Conservation (phyloP, 2,888 invertebrate species). For the Agrotis exclamationis region DNA sequence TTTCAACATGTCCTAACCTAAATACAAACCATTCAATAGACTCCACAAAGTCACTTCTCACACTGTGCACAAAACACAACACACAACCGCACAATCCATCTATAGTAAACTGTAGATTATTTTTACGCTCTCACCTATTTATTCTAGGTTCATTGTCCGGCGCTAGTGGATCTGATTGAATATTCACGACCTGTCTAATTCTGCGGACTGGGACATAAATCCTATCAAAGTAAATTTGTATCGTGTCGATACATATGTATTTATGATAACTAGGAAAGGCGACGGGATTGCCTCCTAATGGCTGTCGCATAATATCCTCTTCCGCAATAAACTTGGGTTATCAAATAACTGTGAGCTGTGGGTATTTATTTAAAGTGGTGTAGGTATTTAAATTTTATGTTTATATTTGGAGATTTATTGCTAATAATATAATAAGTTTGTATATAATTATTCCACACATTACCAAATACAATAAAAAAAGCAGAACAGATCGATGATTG, state of each 20-base stretch:
- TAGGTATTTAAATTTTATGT: neutral
- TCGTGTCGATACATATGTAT: constrained; percentile 62
- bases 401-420: neutral
- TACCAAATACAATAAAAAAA: neutral
- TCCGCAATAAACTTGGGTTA: constrained; percentile 29
- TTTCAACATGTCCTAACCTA: neutral
- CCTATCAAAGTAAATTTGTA: constrained; percentile 58
- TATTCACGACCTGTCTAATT: constrained; percentile 62
- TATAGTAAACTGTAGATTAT: constrained; percentile 24
- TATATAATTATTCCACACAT: neutral
- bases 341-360: constrained; percentile 28
- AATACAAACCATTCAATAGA: neutral
- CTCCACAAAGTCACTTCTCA: no score
- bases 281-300: constrained; percentile 45
- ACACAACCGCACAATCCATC: constrained; percentile 1
- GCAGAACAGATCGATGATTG: neutral
- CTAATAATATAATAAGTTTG: neutral
- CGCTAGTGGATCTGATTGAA: constrained; percentile 54
- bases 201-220: constrained; percentile 47
- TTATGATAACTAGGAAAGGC: constrained; percentile 59
- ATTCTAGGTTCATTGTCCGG: constrained; percentile 51
- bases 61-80: neutral
- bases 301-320: constrained; percentile 39
- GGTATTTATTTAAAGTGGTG: constrained; percentile 3
- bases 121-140: constrained; percentile 52